Conservation (phyloP, 2,113 vertebrate genomes). For the Laticauda laticaudata region DNA sequence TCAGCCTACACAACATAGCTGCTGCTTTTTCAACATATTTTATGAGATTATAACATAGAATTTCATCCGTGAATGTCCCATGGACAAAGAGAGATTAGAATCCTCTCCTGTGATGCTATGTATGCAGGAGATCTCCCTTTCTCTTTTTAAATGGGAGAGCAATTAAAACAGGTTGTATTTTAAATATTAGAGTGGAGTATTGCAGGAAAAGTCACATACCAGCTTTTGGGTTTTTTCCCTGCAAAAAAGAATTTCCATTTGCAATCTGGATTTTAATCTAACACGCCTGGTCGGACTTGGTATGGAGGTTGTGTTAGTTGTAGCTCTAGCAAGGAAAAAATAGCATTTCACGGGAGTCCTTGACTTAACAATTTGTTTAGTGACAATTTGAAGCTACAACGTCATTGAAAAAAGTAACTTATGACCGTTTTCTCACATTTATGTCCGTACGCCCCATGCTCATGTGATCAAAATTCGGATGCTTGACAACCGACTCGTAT, state of each 20-base stretch:
- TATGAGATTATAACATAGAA: neutral
- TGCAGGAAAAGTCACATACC: neutral
- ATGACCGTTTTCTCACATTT: neutral
- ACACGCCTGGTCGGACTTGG: neutral
- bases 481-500: neutral
- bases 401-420: neutral
- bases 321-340: neutral
- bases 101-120: neutral
- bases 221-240: neutral
- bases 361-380: neutral
- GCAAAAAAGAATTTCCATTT: neutral
- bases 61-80: neutral
- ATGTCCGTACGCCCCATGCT: no score
- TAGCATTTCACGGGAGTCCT: neutral
- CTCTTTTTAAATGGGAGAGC: neutral
- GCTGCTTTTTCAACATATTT: neutral
- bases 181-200: no score
- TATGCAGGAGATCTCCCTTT: no score
- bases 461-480: no score
- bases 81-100: no score
- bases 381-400: accelerated
- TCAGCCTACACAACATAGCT: neutral
- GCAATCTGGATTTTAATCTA: neutral
- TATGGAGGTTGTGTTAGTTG: neutral
- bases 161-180: neutral